Base-by-base conservation (phyloP, 2,797 vertebrate species). In the Limnodromus scolopaceus region DNA sequence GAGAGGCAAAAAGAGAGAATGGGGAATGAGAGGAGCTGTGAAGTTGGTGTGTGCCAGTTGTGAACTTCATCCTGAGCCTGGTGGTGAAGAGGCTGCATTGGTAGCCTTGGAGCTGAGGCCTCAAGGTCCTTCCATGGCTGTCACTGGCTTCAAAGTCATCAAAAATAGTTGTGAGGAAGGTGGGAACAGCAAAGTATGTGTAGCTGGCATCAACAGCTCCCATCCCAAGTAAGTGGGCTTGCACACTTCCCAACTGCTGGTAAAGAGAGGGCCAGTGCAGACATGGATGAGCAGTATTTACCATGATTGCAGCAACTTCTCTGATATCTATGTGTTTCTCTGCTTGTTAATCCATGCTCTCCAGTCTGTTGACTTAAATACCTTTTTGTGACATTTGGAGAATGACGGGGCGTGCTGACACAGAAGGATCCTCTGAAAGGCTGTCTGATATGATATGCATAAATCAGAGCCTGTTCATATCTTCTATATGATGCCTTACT, bases 401-500 rank as follows among this genome's bases (percentile, higher is more conserved):
- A 74, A 65, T 77, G 87, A 89, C 48, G 71, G 66, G 76, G 66
- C 45, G 4, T 39, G 61, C 48, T 2, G n/a, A 79, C 70, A 43
- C 53, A 84, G 72, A 88, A 95, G 41, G 69, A 91, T 68, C 69
- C 48, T 76, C 8, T 3, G 63, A 84, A 79, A 78, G 54, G 41
- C 65, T 92, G 57, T 45, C 27, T 69, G 89, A 28, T 41, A 49
- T 0, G 38, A 93, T 85, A 63, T 6, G 34, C 54, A 34, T 85
- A 72, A 90, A 91, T 75, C 79, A 41, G 63, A 96, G 87, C 68
- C 46, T 68, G 3, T 94, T 96, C 46, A 46, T 43, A 20, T 36
- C 38, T 71, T 41, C 61, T 28, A 1, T 71, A 11, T 1, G 8
- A 81, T 61, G 75, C 30, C 51, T 86, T 77, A 34, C 79, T 84